Evolutionary conservation across 2,888 invertebrate genomes (phyloP).

Genomic region (Calephelis perditalis): DNA sequence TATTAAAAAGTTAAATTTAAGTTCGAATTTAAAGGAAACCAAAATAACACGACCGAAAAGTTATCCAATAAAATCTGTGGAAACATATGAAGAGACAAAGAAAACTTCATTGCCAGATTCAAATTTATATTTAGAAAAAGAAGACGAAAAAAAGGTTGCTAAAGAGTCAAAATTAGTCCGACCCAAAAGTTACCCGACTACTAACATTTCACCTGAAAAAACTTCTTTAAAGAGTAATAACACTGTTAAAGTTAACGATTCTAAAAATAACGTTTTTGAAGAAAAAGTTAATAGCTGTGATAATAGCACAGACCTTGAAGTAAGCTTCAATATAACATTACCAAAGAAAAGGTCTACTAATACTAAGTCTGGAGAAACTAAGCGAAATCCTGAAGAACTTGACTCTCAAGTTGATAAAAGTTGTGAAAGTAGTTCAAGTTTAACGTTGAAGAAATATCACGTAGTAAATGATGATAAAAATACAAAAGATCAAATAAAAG

Average conservation of each 20-base stretch:
- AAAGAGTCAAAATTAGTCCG: slow-evolving; percentile 70
- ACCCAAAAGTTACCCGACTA: slow-evolving; percentile 80
- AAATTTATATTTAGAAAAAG: slow-evolving; percentile 24
- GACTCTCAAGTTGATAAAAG: slow-evolving; percentile 32
- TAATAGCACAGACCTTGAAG: slow-evolving; percentile 58
- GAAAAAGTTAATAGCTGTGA: slow-evolving; percentile 38
- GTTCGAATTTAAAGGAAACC: slow-evolving; percentile 47
- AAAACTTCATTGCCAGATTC: slow-evolving; percentile 33
- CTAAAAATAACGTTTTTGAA: slow-evolving; percentile 38
- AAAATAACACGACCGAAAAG: slow-evolving; percentile 77
- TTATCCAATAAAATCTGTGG: slow-evolving; percentile 71
- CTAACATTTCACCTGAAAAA: slow-evolving; percentile 65
- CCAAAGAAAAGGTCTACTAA: slow-evolving; percentile 53
- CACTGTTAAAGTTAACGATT: slow-evolving; percentile 45
- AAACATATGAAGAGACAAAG: slow-evolving; percentile 48
- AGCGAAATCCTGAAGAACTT: slow-evolving; percentile 30
- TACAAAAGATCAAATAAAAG: slow-evolving; percentile 37
- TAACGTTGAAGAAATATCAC: slow-evolving; percentile 60
- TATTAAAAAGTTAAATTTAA: not conserved
- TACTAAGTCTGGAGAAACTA: slow-evolving; percentile 34
- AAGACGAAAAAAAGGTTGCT: slow-evolving; percentile 39
- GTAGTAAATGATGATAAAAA: slow-evolving; percentile 44
- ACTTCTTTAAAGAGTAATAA: slow-evolving; percentile 42
- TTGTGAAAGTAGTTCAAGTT: slow-evolving; percentile 36
- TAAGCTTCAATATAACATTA: slow-evolving; percentile 66